A percentile compares a stretch with the other conserved stretches of the same genome.
Evolutionary conservation across 2,888 invertebrate species (phyloP).

Genomic region (Rhamnusium bicolor): DNA sequence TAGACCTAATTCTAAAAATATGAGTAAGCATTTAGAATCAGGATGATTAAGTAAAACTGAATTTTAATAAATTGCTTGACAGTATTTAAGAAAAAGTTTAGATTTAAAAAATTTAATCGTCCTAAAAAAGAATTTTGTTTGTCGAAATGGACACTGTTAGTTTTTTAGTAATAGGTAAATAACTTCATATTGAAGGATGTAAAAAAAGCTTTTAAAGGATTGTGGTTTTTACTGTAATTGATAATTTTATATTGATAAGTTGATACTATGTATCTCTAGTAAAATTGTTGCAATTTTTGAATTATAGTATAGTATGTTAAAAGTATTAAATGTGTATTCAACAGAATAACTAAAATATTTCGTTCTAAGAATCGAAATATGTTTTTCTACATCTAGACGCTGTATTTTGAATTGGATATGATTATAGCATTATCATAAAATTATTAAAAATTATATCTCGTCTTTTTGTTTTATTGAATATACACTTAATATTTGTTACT

Average conservation of each 20-base stretch:
- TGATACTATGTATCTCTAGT: conserved; percentile 73
- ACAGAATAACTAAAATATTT: conserved; percentile 8
- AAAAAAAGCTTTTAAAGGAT: conserved; percentile 53
- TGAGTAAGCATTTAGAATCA: conserved; percentile 20
- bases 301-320: conserved; percentile 62
- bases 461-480: conserved; percentile 39
- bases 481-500: conserved; percentile 50
- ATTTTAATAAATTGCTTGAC: neutral
- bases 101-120: neutral
- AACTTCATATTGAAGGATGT: conserved; percentile 67
- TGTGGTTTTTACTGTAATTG: conserved; percentile 51
- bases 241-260: conserved; percentile 60
- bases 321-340: conserved; percentile 43
- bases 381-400: too few species aligned
- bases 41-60: conserved; percentile 1
- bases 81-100: neutral
- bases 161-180: conserved; percentile 46
- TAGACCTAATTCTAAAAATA: conserved; percentile 33
- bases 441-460: neutral
- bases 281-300: conserved; percentile 71
- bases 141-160: conserved; percentile 32
- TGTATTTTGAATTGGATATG: too few species aligned
- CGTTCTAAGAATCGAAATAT: conserved; percentile 3
- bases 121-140: neutral
- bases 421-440: too few species aligned